Evolutionary conservation across 2,888 invertebrate genomes (phyloP).

Genomic region (Idaea straminata): DNA sequence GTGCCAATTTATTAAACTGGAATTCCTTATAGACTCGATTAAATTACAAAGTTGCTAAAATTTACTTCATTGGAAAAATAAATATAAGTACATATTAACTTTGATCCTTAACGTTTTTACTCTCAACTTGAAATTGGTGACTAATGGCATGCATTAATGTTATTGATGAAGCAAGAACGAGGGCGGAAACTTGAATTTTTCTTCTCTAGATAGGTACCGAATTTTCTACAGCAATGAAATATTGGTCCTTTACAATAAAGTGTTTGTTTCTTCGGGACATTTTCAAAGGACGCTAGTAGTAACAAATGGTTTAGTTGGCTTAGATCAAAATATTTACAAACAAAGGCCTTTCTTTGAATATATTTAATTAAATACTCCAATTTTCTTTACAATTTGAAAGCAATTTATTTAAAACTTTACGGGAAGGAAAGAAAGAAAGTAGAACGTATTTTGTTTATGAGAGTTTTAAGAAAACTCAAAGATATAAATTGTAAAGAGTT

Average conservation of each 20-base stretch:
- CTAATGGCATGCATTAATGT: neutral
- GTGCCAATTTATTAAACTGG: too few relatives aligned
- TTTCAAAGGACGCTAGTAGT: neutral
- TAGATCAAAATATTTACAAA: neutral
- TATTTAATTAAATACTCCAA: neutral
- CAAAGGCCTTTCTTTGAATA: neutral
- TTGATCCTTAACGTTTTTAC: neutral
- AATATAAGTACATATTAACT: neutral
- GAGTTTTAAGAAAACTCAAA: neutral
- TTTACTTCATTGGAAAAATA: neutral
- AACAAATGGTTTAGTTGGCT: neutral
- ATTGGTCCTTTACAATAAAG: neutral
- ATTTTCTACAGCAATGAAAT: neutral
- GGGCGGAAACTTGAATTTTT: neutral
- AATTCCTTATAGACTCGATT: too few relatives aligned
- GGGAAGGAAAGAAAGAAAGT: neutral
- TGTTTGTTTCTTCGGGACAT: neutral
- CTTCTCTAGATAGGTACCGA: neutral
- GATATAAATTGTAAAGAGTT: neutral
- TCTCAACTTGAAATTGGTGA: constrained; percentile 1
- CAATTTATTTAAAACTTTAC: neutral
- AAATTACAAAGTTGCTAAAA: neutral
- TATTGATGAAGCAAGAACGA: neutral
- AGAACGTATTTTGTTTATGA: neutral
- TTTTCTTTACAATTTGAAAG: neutral